Percentiles rank a stretch among this genome's conserved stretches.
These are phyloP conservation scores for Epinephelus moara DNA, from an alignment of 2,113 vertebrate species.

Conservation along the genomic window DNA sequence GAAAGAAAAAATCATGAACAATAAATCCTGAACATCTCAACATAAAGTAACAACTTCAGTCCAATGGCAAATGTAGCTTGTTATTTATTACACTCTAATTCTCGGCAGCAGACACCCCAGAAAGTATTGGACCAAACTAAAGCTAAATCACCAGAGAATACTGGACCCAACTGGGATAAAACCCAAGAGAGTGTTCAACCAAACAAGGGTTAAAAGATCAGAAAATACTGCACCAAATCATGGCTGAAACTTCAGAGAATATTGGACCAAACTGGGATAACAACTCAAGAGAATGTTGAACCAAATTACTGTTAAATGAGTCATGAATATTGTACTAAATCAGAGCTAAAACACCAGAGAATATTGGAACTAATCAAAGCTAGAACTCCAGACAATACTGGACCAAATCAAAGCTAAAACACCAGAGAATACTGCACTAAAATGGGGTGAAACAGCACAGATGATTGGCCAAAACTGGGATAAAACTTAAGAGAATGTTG, in stretches of 20 bases:
- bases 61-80: background rate
- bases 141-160: background rate
- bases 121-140: background rate
- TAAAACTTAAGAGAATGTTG: no score
- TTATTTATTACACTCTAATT: background rate
- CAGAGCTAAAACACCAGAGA: background rate
- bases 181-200: background rate
- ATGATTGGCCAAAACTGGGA: no score
- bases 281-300: background rate
- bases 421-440: no score
- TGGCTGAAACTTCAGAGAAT: background rate
- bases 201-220: background rate
- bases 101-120: background rate
- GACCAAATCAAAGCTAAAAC: background rate
- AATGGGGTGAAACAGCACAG: no score
- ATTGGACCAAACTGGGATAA: background rate
- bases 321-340: background rate
- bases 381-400: background rate
- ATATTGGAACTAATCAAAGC: background rate
- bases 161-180: background rate
- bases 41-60: background rate
- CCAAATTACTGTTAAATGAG: background rate
- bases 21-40: background rate
- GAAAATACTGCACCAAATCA: background rate
- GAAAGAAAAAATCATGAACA: background rate